Percentiles rank a stretch among this genome's conserved stretches.
phyloP scores from a whole-genome alignment of 2,888 invertebrate species.

The Poecilobothrus nobilitatus region DNA sequence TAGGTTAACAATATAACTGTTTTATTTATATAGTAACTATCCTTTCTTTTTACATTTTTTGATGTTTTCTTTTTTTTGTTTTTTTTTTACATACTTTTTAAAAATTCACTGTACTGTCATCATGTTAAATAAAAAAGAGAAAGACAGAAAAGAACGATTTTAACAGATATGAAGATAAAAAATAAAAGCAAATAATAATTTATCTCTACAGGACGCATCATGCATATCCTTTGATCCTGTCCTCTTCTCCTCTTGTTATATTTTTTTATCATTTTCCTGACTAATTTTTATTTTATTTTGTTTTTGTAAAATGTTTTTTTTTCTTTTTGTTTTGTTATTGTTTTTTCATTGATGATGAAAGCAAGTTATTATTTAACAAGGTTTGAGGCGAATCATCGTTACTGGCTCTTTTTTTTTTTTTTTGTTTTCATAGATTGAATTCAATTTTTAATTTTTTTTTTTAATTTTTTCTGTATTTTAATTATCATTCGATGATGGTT shows the following conservation, averaged over 20 bases:
- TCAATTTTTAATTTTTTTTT: neutral
- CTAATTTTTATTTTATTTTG: slow-evolving; percentile 25
- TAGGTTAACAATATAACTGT: neutral
- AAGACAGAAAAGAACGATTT: neutral
- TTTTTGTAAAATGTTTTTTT: slow-evolving; percentile 15
- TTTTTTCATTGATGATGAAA: neutral
- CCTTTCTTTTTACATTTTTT: neutral
- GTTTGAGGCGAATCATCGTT: slow-evolving; percentile 1
- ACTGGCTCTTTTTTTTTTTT: neutral
- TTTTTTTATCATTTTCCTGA: neutral
- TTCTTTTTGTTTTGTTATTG: neutral
- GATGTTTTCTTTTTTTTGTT: neutral
- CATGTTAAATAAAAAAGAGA: neutral
- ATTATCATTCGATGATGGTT: neutral
- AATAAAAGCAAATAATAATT: neutral
- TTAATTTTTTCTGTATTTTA: neutral
- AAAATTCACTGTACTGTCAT: neutral
- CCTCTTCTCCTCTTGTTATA: slow-evolving; percentile 21
- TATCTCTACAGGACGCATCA: slow-evolving; percentile 1
- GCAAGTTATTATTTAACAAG: slow-evolving; percentile 1
- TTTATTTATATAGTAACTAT: neutral
- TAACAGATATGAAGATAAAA: neutral
- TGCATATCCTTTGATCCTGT: slow-evolving; percentile 9
- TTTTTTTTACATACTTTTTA: neutral
- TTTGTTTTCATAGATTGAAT: neutral